These are phyloP conservation scores for Cotesia glomerata DNA, from an alignment of 1,140 invertebrate genomes.

Conservation along the genomic window DNA sequence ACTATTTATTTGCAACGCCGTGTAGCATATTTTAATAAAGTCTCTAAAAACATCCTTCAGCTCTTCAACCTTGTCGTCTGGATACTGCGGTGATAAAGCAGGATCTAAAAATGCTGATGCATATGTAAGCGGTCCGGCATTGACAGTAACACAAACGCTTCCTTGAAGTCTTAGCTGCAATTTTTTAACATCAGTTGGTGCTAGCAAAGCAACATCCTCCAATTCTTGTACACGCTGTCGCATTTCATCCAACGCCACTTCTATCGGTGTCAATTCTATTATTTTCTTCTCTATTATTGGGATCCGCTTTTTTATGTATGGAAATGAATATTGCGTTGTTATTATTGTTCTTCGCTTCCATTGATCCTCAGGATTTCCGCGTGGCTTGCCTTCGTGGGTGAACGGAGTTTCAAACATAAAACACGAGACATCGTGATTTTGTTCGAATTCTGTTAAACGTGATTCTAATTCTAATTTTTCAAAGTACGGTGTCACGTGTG, in stretches of 20 bases:
- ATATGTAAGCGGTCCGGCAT: slow-evolving; percentile 93
- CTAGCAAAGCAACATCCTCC: slow-evolving; percentile 80
- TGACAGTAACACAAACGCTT: slow-evolving; percentile 90
- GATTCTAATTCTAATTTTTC: slow-evolving; percentile 71
- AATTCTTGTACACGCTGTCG: slow-evolving; percentile 81
- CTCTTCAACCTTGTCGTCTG: slow-evolving; percentile 82
- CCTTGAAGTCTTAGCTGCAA: slow-evolving; percentile 89
- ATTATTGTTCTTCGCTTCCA: slow-evolving; percentile 87
- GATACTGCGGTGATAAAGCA: slow-evolving; percentile 70
- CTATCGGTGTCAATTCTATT: slow-evolving; percentile 86
- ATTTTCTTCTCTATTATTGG: slow-evolving; percentile 74
- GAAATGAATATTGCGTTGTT: slow-evolving; percentile 85
- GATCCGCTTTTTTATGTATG: slow-evolving; percentile 90
- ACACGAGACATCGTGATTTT: slow-evolving; percentile 83
- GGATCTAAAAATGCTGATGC: slow-evolving; percentile 87
- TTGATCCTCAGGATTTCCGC: slow-evolving; percentile 85
- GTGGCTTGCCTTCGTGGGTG: slow-evolving; percentile 80
- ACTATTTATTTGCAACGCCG: slow-evolving; percentile 85
- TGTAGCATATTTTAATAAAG: slow-evolving; percentile 86
- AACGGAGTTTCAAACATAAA: slow-evolving; percentile 96
- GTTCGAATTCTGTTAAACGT: slow-evolving; percentile 80
- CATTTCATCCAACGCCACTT: slow-evolving; percentile 95
- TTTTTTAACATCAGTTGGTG: slow-evolving; percentile 85
- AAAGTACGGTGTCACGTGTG: slow-evolving; percentile 82
- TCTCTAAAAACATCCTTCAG: slow-evolving; percentile 84